Evolutionary conservation across 2,888 invertebrate genomes (phyloP).

Genomic region (Drosophila nigricruria): DNA sequence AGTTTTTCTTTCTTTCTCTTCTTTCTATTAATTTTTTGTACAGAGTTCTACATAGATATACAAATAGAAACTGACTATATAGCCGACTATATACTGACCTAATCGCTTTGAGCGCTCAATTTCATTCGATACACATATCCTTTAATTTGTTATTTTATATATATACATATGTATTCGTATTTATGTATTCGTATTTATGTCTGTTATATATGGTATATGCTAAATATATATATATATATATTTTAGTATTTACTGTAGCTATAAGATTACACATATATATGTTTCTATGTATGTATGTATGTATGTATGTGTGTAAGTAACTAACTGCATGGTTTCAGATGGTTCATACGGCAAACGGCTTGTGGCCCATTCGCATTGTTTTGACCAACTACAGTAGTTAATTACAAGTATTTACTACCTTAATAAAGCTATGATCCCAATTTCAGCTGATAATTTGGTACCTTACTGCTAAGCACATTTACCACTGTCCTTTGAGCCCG

Average conservation of each 20-base stretch:
- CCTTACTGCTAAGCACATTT: constrained; percentile 86
- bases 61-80: constrained; percentile 28
- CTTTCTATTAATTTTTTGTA: constrained; percentile 27
- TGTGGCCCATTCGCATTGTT: constrained; percentile 1
- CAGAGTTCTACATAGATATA: constrained; percentile 36
- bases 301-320: constrained; percentile 23
- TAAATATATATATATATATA: constrained; percentile 11
- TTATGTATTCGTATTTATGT: constrained; percentile 22
- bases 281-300: neutral
- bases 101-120: constrained; percentile 70
- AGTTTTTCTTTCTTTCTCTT: neutral
- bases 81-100: constrained; percentile 34
- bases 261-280: constrained; percentile 29
- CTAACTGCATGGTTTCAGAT: constrained; percentile 33
- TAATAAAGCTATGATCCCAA: constrained; percentile 90
- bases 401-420: constrained; percentile 83
- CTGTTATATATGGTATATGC: constrained; percentile 17
- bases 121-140: constrained; percentile 50
- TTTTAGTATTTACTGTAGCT: constrained; percentile 50
- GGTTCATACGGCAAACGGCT: constrained; percentile 26
- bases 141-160: constrained; percentile 29
- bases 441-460: constrained; percentile 86
- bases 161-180: constrained; percentile 38
- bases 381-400: constrained; percentile 50
- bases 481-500: constrained; percentile 84